Evolutionary conservation across 30 jellyfish, hydroid and myxozoan species (phyloP).

Genomic region (Mastigias papua): DNA sequence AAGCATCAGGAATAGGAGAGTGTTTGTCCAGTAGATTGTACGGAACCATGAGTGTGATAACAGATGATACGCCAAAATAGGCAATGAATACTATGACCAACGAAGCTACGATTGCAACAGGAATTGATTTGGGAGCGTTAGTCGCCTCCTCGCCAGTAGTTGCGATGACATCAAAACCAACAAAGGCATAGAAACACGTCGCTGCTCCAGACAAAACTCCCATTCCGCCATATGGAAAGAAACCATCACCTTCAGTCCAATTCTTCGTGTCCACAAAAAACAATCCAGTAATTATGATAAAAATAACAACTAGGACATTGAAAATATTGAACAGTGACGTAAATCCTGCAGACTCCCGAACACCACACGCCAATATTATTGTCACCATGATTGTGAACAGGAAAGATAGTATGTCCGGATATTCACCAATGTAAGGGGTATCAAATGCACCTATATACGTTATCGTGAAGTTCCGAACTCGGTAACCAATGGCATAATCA

Average conservation of each 20-base stretch:
- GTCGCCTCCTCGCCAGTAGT: slow-evolving; percentile 99
- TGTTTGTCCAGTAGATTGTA: slow-evolving; percentile 87
- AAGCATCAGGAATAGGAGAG: slow-evolving; percentile 98
- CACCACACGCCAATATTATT: slow-evolving; percentile 93
- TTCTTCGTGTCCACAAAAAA: slow-evolving; percentile 86
- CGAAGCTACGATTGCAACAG: slow-evolving; percentile 97
- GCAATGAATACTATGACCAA: slow-evolving; percentile 88
- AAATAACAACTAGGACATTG: slow-evolving; percentile 86
- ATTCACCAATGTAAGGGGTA: slow-evolving; percentile 93
- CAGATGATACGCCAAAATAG: slow-evolving; percentile 91
- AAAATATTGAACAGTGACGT: slow-evolving; percentile 90
- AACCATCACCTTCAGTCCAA: slow-evolving; percentile 98
- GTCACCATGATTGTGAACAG: slow-evolving; percentile 90
- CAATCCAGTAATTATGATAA: slow-evolving; percentile 92
- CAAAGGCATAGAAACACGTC: slow-evolving; percentile 99
- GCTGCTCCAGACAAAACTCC: slow-evolving; percentile 99
- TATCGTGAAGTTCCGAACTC: slow-evolving; percentile 86
- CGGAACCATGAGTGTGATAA: slow-evolving; percentile 85
- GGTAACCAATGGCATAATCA: slow-evolving; percentile 96
- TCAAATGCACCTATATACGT: slow-evolving; percentile 86
- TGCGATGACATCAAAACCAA: slow-evolving; percentile 99
- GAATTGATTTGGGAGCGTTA: slow-evolving; percentile 97
- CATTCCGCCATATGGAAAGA: slow-evolving; percentile 99
- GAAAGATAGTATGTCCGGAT: slow-evolving; percentile 95
- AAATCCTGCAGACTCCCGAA: slow-evolving; percentile 94